Base-by-base conservation (phyloP, 2,797 vertebrate species). In the Clarias fuscus region DNA sequence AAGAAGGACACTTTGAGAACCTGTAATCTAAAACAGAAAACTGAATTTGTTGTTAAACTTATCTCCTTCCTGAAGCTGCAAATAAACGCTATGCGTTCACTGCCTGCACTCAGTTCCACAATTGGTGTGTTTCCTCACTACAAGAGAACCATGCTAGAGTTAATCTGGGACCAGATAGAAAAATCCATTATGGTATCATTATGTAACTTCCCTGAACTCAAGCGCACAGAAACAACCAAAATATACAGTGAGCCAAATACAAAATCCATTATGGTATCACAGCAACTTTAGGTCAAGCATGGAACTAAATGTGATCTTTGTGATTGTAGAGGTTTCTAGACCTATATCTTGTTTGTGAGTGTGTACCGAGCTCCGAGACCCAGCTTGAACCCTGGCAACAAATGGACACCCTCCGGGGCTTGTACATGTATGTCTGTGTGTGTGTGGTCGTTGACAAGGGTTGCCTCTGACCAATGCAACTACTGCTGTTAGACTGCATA, bases 311-410 rank as follows among this genome's bases (percentile, higher is more conserved):
- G 61, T 58, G 40, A 30, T 76, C 20, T 62, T 15, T 17, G 58
- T 18, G 37, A 81, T 43, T 7, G 22, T 10, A 13, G 13, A 59
- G 71, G 30, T n/a, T 77, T 70, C 71, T 43, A 79, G 80, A 82
- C 65, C 73, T 65, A 64, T 43, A 79, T 86, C 30, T 73, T 67
- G 72, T 67, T 65, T 24, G 48, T 18, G 14, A 65, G n/a, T 48
- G 48, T 68, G 78, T 85, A 43, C 56, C 61, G n/a, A 30, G 78
- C 56, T 43, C 22, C 13, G 33, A 87, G 37, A 43, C 78, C 24
- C 64, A 59, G 84, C 73, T 83, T 40, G 15, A 79, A 71, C 84
- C 65, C 53, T 71, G 58, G 59, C 40, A 88, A 78, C 65, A 83
- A 79, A 86, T 73, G 43, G 82, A 86, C 58, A 70, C 84, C 81